These are phyloP conservation scores for Thera britannica DNA, from an alignment of 2,888 invertebrate genomes.

Conservation along the genomic window DNA sequence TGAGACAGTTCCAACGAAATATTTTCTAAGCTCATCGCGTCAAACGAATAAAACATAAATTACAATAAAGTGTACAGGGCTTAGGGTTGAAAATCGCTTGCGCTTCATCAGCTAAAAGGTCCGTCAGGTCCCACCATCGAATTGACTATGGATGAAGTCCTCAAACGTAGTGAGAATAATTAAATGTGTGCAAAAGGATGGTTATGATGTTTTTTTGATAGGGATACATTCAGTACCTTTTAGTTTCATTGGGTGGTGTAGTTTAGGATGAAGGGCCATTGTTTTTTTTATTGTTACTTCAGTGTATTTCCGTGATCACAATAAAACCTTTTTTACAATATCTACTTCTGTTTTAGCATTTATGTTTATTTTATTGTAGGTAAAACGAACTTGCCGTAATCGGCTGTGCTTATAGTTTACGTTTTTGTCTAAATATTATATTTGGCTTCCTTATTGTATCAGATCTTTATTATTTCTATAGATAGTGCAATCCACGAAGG, in stretches of 20 bases:
- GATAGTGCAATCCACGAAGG: too few species aligned
- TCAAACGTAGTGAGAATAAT: slow-evolving; percentile 42
- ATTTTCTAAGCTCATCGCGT: slow-evolving; percentile 34
- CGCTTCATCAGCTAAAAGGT: slow-evolving; percentile 70
- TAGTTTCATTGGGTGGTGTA: slow-evolving; percentile 10
- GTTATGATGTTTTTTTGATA: slow-evolving; percentile 34
- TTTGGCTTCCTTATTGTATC: not conserved
- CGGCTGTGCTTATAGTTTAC: not conserved
- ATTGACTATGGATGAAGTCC: slow-evolving; percentile 74
- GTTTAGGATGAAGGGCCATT: not conserved
- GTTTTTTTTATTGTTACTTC: not conserved
- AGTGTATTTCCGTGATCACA: too few species aligned
- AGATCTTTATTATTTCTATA: not conserved
- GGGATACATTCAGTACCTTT: slow-evolving; percentile 13
- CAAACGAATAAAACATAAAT: slow-evolving; percentile 44
- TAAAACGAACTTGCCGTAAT: not conserved
- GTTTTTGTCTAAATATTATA: not conserved
- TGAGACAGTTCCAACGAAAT: slow-evolving; percentile 35
- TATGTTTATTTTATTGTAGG: not conserved
- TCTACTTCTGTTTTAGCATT: too few species aligned
- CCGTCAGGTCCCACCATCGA: slow-evolving; percentile 50
- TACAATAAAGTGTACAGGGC: slow-evolving; percentile 53
- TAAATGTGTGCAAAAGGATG: slow-evolving; percentile 33
- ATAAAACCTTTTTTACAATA: too few species aligned
- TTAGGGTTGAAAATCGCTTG: slow-evolving; percentile 53